phyloP scores from a whole-genome alignment of 2,797 vertebrate species.

The Macrochelys suwanniensis region DNA sequence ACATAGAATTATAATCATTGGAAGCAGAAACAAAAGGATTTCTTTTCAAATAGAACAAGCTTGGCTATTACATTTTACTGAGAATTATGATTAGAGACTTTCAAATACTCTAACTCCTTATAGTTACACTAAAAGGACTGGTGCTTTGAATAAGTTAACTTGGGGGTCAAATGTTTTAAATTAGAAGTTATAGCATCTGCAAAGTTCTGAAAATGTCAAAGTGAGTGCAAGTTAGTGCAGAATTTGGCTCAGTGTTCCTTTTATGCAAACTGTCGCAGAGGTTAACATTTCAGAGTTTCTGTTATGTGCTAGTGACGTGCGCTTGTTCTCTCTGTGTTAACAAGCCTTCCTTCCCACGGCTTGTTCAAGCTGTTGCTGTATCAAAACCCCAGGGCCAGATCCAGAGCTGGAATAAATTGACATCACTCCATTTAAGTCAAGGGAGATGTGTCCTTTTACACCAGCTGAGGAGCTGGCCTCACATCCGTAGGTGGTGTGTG shows the following conservation, averaged over 20 bases:
- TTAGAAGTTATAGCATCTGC: rapidly evolving
- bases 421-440: neutral
- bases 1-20: neutral
- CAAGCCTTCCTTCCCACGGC: neutral
- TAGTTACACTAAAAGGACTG: neutral
- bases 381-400: neutral
- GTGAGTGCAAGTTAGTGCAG: neutral
- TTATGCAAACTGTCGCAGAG: neutral
- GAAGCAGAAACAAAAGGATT: neutral
- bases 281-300: neutral
- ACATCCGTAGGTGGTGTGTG: neutral
- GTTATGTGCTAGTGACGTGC: neutral
- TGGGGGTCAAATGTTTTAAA: neutral
- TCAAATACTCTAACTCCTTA: neutral
- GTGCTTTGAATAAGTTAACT: neutral
- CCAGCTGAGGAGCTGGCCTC: neutral
- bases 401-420: neutral
- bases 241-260: neutral
- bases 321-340: neutral
- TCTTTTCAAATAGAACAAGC: neutral
- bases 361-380: neutral
- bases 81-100: neutral
- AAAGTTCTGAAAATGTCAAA: neutral
- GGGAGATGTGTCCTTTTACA: neutral
- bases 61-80: neutral